These are phyloP conservation scores for Cephalopachus bancanus DNA, from an alignment of 2,797 vertebrate genomes.

Conservation along the genomic window DNA sequence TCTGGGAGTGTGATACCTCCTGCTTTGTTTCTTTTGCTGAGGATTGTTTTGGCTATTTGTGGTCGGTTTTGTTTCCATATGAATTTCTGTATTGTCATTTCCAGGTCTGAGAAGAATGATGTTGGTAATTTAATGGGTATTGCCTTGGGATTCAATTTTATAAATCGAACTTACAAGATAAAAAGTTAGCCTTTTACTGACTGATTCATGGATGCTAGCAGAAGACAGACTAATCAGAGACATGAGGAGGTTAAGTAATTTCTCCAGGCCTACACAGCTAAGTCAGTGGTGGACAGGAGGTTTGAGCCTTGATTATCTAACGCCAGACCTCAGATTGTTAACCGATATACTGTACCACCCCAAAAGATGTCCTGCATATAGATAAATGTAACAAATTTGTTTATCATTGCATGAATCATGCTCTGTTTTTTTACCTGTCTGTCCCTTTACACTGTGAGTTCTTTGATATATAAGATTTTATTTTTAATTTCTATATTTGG, in stretches of 20 bases:
- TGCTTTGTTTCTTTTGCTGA: too few species aligned
- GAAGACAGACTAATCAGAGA: conserved; percentile 9
- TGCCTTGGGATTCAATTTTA: conserved; percentile 14
- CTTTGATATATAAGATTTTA: not conserved
- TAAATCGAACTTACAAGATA: not conserved
- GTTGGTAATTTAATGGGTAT: too few species aligned
- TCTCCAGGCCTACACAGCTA: not conserved
- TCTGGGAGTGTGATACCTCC: too few species aligned
- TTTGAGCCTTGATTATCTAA: not conserved
- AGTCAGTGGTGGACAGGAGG: not conserved
- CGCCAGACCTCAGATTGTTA: not conserved
- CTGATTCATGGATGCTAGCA: not conserved
- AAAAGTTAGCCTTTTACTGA: not conserved
- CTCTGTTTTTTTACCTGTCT: not conserved
- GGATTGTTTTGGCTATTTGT: too few species aligned
- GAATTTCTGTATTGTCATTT: too few species aligned
- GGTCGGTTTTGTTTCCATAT: too few species aligned
- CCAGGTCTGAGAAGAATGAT: too few species aligned
- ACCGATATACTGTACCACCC: not conserved
- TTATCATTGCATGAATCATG: not conserved
- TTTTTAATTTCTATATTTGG: conserved; percentile 27
- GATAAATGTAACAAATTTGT: not conserved
- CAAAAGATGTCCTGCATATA: not conserved
- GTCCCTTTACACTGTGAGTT: not conserved
- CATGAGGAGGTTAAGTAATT: not conserved